Evolutionary conservation across 2,888 invertebrate genomes (phyloP).

Genomic region (Dichetophora obliterata): DNA sequence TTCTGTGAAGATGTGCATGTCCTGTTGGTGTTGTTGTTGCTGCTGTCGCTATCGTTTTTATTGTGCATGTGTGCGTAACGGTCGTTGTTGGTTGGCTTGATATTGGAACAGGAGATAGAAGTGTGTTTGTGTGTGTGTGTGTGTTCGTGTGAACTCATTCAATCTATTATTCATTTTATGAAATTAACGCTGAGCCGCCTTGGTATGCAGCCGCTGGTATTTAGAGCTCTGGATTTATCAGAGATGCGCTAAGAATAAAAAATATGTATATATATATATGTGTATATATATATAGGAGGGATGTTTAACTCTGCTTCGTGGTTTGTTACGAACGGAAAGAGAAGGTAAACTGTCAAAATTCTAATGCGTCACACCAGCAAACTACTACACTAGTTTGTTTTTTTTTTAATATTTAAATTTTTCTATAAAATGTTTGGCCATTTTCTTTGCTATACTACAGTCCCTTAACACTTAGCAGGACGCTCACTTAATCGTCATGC

Average conservation of each 20-base stretch:
- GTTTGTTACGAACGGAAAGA: too few relatives aligned
- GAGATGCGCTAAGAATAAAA: conserved; percentile 2
- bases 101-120: not conserved
- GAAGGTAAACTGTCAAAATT: too few relatives aligned
- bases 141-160: conserved; percentile 18
- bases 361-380: too few relatives aligned
- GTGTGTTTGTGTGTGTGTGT: conserved; percentile 2
- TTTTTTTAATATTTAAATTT: too few relatives aligned
- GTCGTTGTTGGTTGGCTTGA: not conserved
- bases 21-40: conserved; percentile 1
- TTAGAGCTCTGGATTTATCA: not conserved
- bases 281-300: not conserved
- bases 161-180: conserved; percentile 3
- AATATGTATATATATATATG: too few relatives aligned
- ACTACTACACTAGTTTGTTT: too few relatives aligned
- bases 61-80: conserved; percentile 4
- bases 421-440: too few relatives aligned
- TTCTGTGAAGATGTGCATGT: not conserved
- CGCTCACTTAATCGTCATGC: not conserved
- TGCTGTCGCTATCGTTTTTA: conserved; percentile 18
- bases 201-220: conserved; percentile 14
- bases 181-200: conserved; percentile 14
- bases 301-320: not conserved
- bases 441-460: too few relatives aligned
- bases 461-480: not conserved